phyloP scores from a whole-genome alignment of 2,888 invertebrate species.

The Antheraea assamensis region DNA sequence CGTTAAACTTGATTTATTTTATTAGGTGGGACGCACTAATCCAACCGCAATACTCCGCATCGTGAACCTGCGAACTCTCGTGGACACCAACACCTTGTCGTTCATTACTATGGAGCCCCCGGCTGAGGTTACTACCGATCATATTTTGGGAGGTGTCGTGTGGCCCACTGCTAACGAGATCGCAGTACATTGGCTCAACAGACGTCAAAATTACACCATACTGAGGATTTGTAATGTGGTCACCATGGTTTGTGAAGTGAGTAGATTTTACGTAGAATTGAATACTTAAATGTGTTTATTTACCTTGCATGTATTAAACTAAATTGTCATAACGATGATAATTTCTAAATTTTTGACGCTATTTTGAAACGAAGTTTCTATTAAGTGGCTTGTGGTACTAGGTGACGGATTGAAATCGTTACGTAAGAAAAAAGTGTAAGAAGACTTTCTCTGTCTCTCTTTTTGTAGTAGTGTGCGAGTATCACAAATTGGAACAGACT shows the following conservation, averaged over 20 bases:
- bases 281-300: background rate
- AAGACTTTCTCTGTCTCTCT: no score
- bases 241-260: constrained; percentile 56
- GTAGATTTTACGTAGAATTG: constrained; percentile 18
- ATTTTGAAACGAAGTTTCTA: no score
- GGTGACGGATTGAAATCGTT: no score
- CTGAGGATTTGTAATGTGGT: constrained; percentile 82
- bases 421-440: no score
- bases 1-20: background rate
- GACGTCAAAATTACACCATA: constrained; percentile 89
- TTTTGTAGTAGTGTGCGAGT: no score
- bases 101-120: constrained; percentile 70
- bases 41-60: constrained; percentile 86
- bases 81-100: constrained; percentile 38
- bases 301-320: background rate
- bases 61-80: constrained; percentile 73
- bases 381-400: no score
- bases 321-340: background rate
- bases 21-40: constrained; percentile 86
- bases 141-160: constrained; percentile 85
- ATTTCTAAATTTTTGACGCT: background rate
- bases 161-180: constrained; percentile 88
- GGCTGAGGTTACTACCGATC: constrained; percentile 80
- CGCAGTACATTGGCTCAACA: constrained; percentile 90
- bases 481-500: no score